Conservation (phyloP, 2,797 vertebrate species). For the Syngnathus rostellatus region DNA sequence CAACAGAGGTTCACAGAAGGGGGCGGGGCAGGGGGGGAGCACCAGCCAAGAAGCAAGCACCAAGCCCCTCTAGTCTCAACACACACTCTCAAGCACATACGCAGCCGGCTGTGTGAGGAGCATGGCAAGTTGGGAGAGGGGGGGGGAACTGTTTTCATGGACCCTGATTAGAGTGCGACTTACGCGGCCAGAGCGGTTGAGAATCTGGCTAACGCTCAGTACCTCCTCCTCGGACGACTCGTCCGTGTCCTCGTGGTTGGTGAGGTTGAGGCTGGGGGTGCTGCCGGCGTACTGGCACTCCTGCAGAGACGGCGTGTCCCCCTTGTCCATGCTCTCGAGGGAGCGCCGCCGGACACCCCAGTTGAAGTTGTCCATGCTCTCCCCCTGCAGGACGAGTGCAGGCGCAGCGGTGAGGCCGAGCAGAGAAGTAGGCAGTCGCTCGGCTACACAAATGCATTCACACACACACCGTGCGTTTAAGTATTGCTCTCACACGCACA, state of each 20-base stretch:
- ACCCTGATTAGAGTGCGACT: slow-evolving; percentile 49
- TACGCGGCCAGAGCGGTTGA: slow-evolving; percentile 88
- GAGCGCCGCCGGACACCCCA: slow-evolving; percentile 97
- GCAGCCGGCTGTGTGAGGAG: slow-evolving; percentile 54
- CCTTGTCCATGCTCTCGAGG: slow-evolving; percentile 97
- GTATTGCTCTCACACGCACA: neutral
- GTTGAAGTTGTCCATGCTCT: slow-evolving; percentile 99
- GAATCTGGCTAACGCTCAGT: slow-evolving; percentile 94
- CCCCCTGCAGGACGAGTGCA: slow-evolving; percentile 73
- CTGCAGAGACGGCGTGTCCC: slow-evolving; percentile 91
- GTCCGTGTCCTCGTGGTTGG: slow-evolving; percentile 96
- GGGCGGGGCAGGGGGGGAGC: slow-evolving; percentile 20
- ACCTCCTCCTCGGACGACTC: slow-evolving; percentile 99
- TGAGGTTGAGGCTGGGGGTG: slow-evolving; percentile 94
- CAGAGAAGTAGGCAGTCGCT: neutral
- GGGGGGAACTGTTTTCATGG: neutral
- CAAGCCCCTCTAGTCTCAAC: slow-evolving; percentile 45
- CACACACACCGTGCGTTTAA: neutral
- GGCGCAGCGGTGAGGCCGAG: slow-evolving; percentile 25
- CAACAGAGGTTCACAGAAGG: neutral
- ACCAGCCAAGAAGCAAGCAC: slow-evolving; percentile 69
- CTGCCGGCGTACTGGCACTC: slow-evolving; percentile 92
- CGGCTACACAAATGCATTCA: neutral
- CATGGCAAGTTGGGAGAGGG: slow-evolving; percentile 35
- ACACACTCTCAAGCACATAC: slow-evolving; percentile 27